Base-by-base conservation (phyloP, 2,797 vertebrate genomes). In the Tarsius wallacei region DNA sequence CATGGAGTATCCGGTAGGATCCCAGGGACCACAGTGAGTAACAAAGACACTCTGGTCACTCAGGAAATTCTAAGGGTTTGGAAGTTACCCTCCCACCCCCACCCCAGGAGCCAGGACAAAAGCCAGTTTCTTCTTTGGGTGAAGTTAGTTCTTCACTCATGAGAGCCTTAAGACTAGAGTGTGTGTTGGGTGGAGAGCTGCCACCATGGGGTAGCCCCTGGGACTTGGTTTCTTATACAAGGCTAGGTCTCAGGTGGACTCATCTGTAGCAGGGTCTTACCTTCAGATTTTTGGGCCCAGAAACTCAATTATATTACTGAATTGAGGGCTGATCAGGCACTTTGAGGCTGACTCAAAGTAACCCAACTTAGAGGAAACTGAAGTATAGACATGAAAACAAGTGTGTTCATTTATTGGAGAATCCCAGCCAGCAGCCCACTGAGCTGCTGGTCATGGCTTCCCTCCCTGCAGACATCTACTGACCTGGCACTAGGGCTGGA, bases 151-250 rank as follows among this genome's bases (percentile, higher is more conserved):
- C n/a, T 11, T 90, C 31, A n/a, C 22, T 90, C 55, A 31, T 19
- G n/a, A 12, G 57, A 49, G 12, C 21, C n/a, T 76, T 64, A 7
- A 61, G 36, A 59, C 22, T 9, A 2, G 0, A 57, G 76, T 22
- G 53, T 11, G 14, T 13, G 24, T 21, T 8, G 16, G 4, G 13
- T 26, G 17, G 9, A 16, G 53, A 55, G 42, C 21, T 51, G 28
- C 31, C 16, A 1, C 55, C 5, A 0, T 2, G 1, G 19, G 59
- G 28, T 7, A 21, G 51, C 33, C 64, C 19, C 49, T 9, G 14
- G 80, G 61, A 42, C 64, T 70, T 61, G 9, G 21, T 47, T 66
- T 61, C 66, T 81, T 12, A 21, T 21, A 47, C 3, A 2, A n/a
- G n/a, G 47, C 76, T 73, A 9, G n/a, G 19, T 49, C 5, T 55